Evolutionary conservation across 2,797 vertebrate species (phyloP).

Genomic region (Falco rusticolus): DNA sequence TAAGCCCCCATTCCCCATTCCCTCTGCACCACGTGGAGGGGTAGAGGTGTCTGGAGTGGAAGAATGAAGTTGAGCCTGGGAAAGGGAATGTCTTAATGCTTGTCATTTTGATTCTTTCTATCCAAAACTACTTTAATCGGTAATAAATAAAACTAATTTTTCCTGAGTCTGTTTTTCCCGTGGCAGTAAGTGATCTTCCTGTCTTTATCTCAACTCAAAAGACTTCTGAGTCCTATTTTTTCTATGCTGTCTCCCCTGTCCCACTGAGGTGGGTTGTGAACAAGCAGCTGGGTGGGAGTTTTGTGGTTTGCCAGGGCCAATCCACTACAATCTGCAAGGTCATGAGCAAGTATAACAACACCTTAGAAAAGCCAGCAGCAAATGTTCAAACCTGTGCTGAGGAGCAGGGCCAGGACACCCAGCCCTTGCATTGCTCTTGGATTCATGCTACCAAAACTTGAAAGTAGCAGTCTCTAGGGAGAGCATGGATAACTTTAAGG

Average conservation of each 20-base stretch:
- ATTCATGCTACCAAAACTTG: neutral
- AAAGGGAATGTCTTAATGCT: neutral
- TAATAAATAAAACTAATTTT: no score
- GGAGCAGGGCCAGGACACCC: neutral
- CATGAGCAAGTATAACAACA: neutral
- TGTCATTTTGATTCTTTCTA: neutral
- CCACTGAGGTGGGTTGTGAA: neutral
- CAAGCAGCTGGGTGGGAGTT: neutral
- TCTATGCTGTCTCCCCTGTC: neutral
- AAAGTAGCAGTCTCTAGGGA: neutral
- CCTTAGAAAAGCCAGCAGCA: neutral
- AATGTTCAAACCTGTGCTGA: neutral
- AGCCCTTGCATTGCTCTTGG: neutral
- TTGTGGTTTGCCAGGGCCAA: neutral
- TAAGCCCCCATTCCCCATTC: neutral
- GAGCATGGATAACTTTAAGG: neutral
- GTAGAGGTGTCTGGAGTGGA: neutral
- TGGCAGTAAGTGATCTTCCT: no score
- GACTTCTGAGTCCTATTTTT: neutral
- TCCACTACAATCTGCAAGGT: no score
- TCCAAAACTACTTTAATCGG: neutral
- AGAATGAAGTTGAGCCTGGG: neutral
- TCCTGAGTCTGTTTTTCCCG: no score
- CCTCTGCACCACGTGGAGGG: neutral
- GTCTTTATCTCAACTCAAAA: no score